These are phyloP conservation scores for Agelastica alni DNA, from an alignment of 2,888 invertebrate species.

Conservation along the genomic window DNA sequence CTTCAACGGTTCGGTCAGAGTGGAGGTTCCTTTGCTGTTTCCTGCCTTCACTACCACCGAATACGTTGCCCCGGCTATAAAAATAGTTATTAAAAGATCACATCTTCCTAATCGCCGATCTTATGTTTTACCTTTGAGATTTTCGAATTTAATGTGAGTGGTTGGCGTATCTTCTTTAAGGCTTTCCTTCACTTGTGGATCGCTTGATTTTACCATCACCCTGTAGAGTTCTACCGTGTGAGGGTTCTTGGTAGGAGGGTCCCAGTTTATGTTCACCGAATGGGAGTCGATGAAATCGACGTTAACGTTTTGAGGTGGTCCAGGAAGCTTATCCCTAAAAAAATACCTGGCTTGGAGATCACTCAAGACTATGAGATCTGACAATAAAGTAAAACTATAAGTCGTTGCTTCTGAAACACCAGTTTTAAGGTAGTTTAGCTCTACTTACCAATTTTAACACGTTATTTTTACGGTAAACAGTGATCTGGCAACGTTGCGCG, in stretches of 20 bases:
- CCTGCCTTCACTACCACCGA: slow-evolving; percentile 83
- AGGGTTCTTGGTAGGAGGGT: slow-evolving; percentile 80
- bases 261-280: slow-evolving; percentile 70
- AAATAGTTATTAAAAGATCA: no score
- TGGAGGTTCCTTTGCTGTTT: slow-evolving; percentile 71
- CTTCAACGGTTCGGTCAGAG: slow-evolving; percentile 72
- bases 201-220: slow-evolving; percentile 77
- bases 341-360: no score
- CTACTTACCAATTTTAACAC: no score
- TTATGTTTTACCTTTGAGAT: slow-evolving; percentile 61
- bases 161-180: slow-evolving; percentile 73
- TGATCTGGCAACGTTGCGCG: no score
- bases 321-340: slow-evolving; percentile 71
- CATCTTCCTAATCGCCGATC: no score
- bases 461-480: no score
- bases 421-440: no score
- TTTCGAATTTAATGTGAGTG: slow-evolving; percentile 71
- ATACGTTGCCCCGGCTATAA: slow-evolving; percentile 70
- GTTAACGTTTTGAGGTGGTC: slow-evolving; percentile 73
- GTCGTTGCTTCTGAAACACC: no score
- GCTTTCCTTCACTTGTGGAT: slow-evolving; percentile 58
- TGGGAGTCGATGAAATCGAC: slow-evolving; percentile 63
- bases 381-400: no score
- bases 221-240: slow-evolving; percentile 81
- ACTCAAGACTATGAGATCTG: no score